Evolutionary conservation across 2,113 vertebrate genomes (phyloP), one percentile per base, ranked within the genome.

Genomic region (Poeciliopsis turrubarensis): DNA sequence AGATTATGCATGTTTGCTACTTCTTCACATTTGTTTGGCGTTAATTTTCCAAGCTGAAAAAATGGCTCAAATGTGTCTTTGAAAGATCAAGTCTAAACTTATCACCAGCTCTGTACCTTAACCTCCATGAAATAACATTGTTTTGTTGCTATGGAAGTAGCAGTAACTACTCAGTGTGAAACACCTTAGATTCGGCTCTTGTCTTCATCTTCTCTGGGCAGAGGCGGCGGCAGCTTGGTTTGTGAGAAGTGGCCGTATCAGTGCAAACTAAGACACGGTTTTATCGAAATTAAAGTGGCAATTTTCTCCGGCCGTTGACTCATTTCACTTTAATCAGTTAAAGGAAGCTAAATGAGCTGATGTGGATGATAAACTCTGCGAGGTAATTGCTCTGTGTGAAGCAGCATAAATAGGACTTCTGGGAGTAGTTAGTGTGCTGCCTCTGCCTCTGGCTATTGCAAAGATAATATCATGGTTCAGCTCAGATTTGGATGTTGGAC

Each of bases 381-480:
- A 75, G 73, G 74, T 89, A 89, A 87, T 88, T 84, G 80, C 84
- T 87, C 68, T 74, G 63, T 79, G 79, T 64, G 77, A 84, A 87
- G 79, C 78, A 54, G 73, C 72, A 60, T 80, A 77, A 89, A 90
- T 81, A 86, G 86, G 86, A 78, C 83, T 82, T 84, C 72, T 79
- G 86, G 87, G 87, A 89, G 81, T 77, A 81, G 82, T 87, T 84
- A 47, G 68, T 79, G 70, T 39, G 15, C 68, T 30, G 76, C 80
- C 67, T 80, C 66, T 79, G 85, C 81, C 86, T 86, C 65, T 41
- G 72, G 89, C 85, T 85, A 68, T 75, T 82, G 75, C 77, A 64
- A 34, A 81, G 73, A 80, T 86, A 83, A 90, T 73, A 60, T 68
- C 29, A 70, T 72, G 71, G 65, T 80, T 80, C 70, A 81, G 81